phyloP scores from a whole-genome alignment of 2,113 vertebrate species.

The Elgaria multicarinata region DNA sequence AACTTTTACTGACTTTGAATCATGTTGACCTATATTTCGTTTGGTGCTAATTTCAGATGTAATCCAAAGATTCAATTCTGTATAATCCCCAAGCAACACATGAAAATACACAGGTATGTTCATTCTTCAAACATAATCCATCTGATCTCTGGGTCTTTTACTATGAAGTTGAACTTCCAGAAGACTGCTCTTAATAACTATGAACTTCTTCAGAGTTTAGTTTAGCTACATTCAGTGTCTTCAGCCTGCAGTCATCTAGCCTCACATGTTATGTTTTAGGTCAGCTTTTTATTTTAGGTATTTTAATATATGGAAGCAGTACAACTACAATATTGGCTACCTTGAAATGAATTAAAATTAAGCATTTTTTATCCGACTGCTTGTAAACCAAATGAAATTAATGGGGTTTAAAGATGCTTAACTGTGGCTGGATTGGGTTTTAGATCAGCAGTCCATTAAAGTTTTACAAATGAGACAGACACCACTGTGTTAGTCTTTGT shows the following conservation, averaged over 20 bases:
- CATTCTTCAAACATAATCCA: constrained; percentile 42
- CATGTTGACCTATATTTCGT: constrained; percentile 43
- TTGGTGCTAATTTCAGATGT: constrained; percentile 43
- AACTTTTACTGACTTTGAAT: not conserved
- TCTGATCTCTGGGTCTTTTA: constrained; percentile 39
- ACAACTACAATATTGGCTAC: not conserved
- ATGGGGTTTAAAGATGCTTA: not conserved
- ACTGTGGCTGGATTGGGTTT: not conserved
- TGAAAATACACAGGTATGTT: constrained; percentile 56
- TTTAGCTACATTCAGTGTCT: not conserved
- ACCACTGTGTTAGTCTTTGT: not conserved
- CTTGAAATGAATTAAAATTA: not conserved
- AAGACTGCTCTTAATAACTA: constrained; percentile 13
- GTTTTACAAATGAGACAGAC: not conserved
- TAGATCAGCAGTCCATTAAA: too few relatives aligned
- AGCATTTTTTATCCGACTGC: not conserved
- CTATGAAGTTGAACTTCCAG: constrained; percentile 46
- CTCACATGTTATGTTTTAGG: not conserved
- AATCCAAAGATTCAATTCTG: constrained; percentile 54
- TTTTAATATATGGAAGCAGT: not conserved
- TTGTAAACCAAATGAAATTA: not conserved
- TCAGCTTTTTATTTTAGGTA: not conserved
- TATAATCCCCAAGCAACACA: constrained; percentile 50
- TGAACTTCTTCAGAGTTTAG: not conserved
- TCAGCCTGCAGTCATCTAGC: not conserved